Evolutionary conservation across 2,888 invertebrate genomes (phyloP).

Genomic region (Caenorhabditis sp.): DNA sequence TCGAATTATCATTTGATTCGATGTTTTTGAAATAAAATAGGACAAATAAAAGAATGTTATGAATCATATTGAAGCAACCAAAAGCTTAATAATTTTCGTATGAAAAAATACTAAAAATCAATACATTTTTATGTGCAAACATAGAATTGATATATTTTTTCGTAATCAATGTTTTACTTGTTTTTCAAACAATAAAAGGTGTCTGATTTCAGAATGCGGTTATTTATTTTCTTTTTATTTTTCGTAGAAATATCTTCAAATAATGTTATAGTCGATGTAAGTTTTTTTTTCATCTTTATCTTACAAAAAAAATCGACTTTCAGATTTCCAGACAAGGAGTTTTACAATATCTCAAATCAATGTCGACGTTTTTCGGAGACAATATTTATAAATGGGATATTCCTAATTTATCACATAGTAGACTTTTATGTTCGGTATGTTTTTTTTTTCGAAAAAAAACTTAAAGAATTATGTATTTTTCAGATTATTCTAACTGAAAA

Average conservation of each 20-base stretch:
- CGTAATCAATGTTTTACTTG: neutral
- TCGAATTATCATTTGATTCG: neutral
- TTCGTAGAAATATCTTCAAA: neutral
- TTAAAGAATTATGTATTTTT: neutral
- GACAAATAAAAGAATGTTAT: too few relatives aligned
- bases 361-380: neutral
- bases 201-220: neutral
- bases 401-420: neutral
- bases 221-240: neutral
- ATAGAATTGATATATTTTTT: neutral
- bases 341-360: neutral
- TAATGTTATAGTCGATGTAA: neutral
- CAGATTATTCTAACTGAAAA: neutral
- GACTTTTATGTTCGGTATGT: neutral
- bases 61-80: too few relatives aligned
- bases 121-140: neutral
- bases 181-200: neutral
- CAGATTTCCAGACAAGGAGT: neutral
- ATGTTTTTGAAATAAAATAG: too few relatives aligned
- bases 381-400: neutral
- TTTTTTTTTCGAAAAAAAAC: neutral
- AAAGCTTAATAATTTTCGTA: neutral
- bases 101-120: neutral
- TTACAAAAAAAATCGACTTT: neutral
- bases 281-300: neutral